phyloP scores from a whole-genome alignment of 2,888 invertebrate genomes.

The Ophioninae sp. region DNA sequence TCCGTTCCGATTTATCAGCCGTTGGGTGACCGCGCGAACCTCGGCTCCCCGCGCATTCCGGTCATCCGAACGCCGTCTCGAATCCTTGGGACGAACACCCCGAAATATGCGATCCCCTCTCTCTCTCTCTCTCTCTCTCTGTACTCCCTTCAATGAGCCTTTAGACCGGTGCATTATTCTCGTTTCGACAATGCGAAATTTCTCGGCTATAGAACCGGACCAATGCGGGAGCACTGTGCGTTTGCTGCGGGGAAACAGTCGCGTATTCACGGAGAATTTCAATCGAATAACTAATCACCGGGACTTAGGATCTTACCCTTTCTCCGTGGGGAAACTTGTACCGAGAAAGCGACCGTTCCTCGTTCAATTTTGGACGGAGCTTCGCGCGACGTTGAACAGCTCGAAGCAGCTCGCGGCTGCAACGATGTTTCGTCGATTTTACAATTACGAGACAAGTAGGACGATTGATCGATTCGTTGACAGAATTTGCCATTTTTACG shows the following conservation, averaged over 20 bases:
- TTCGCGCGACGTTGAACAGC: no score
- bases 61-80: constrained; percentile 47
- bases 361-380: no score
- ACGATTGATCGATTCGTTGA: constrained; percentile 35
- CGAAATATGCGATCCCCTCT: not conserved
- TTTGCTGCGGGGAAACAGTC: constrained; percentile 47
- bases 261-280: constrained; percentile 44
- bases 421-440: no score
- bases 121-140: not conserved
- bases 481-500: constrained; percentile 53
- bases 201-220: constrained; percentile 16
- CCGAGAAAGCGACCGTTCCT: constrained; percentile 19
- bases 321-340: not conserved
- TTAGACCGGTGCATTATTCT: constrained; percentile 47
- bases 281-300: constrained; percentile 42
- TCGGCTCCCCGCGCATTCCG: constrained; percentile 46
- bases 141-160: constrained; percentile 17
- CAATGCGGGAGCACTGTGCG: constrained; percentile 53
- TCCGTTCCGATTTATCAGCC: constrained; percentile 58
- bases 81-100: constrained; percentile 55
- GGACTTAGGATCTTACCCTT: constrained; percentile 3
- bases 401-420: no score
- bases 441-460: constrained; percentile 10
- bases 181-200: constrained; percentile 54
- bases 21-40: constrained; percentile 64